A percentile compares a stretch with the other conserved stretches of the same genome.
phyloP scores from a whole-genome alignment of 2,888 invertebrate species.

The Phymatocera aterrima region DNA sequence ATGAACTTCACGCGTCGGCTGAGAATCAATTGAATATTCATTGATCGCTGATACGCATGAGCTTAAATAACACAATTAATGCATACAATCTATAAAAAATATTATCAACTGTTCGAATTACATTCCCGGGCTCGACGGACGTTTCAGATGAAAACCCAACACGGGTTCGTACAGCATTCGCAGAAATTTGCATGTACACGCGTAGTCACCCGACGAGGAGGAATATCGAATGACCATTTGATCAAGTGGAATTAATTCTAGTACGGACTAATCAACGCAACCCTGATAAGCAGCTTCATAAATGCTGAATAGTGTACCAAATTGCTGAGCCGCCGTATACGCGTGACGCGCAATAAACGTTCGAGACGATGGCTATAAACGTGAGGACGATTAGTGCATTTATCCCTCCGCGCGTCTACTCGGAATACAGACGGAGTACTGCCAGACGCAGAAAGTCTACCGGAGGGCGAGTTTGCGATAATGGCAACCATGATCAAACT shows the following conservation, averaged over 20 bases:
- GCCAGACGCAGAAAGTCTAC: not conserved
- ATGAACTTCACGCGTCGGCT: not conserved
- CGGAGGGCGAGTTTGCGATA: not conserved
- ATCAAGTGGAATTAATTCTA: slow-evolving; percentile 22
- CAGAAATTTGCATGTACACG: not conserved
- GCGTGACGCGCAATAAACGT: not conserved
- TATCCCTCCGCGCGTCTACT: too few relatives aligned
- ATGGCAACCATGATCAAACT: not conserved
- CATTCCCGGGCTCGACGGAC: not conserved
- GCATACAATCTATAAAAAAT: not conserved
- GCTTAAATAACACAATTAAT: not conserved
- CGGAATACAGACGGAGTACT: not conserved
- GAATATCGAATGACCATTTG: slow-evolving; percentile 11
- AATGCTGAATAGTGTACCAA: not conserved
- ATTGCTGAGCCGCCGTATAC: not conserved
- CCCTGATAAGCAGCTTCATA: not conserved
- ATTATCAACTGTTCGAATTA: not conserved
- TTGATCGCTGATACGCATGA: not conserved
- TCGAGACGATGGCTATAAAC: not conserved
- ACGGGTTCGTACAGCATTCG: not conserved
- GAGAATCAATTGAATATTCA: not conserved
- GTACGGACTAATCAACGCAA: not conserved
- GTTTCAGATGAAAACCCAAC: not conserved
- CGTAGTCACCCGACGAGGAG: not conserved
- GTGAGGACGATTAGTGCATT: not conserved